Conservation (phyloP, 2,888 invertebrate genomes). For the Lithophane ornitopus region DNA sequence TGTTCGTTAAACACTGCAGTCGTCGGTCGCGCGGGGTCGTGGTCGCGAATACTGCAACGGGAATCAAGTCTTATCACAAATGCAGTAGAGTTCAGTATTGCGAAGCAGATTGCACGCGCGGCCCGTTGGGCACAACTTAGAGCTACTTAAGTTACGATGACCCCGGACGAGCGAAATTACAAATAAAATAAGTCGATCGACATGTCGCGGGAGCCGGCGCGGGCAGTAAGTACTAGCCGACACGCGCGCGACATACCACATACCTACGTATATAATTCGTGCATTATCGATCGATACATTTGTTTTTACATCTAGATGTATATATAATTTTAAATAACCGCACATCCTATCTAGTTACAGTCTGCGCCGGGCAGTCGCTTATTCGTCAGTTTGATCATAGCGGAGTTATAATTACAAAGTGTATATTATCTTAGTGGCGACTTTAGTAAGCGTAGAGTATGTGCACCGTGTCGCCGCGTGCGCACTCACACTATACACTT, state of each 20-base stretch:
- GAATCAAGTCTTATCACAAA: slow-evolving; percentile 81
- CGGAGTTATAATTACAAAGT: slow-evolving; percentile 58
- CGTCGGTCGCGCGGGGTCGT: slow-evolving; percentile 71
- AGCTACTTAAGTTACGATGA: slow-evolving; percentile 72
- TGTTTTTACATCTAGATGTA: slow-evolving; percentile 68
- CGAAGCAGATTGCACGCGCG: slow-evolving; percentile 74
- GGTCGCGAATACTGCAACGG: slow-evolving; percentile 76
- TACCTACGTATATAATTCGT: slow-evolving; percentile 66
- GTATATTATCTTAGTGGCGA: slow-evolving; percentile 58
- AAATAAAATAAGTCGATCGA: slow-evolving; percentile 51
- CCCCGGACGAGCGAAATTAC: slow-evolving; percentile 73
- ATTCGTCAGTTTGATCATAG: slow-evolving; percentile 70
- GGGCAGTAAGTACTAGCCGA: slow-evolving; percentile 28
- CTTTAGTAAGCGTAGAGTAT: slow-evolving; percentile 64
- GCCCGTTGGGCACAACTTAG: slow-evolving; percentile 66
- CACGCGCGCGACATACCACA: not conserved
- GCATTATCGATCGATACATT: slow-evolving; percentile 67
- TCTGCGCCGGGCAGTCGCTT: slow-evolving; percentile 72
- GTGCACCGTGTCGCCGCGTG: slow-evolving; percentile 37
- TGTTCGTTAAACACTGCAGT: slow-evolving; percentile 68
- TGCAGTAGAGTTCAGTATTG: slow-evolving; percentile 75
- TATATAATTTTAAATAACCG: slow-evolving; percentile 67
- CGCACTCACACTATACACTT: slow-evolving; percentile 18
- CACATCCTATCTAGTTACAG: slow-evolving; percentile 66
- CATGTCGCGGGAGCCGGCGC: slow-evolving; percentile 7